Evolutionary conservation across 2,113 vertebrate species (phyloP), one percentile per base, ranked within the genome.

Genomic region (Syngnathus scovelli): DNA sequence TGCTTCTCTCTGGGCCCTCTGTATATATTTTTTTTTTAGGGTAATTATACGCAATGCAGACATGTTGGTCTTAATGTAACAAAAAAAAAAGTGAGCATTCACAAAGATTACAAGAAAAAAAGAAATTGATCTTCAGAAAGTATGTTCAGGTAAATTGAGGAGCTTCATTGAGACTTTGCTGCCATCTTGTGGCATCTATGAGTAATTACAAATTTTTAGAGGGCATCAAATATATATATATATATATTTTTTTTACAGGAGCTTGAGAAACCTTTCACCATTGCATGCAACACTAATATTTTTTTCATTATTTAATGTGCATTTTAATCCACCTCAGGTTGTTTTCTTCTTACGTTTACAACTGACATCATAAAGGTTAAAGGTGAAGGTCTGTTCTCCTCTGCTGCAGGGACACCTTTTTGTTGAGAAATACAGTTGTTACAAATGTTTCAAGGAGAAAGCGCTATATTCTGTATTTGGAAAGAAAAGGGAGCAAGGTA

Each of bases 391-490:
- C 65, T 6, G 58, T 59, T 72, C 58, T n/a, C 54, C 67, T 70
- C 13, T 62, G 41, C 78, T 78, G 75, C 71, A 82, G 83, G 75
- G 73, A 63, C 68, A 70, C 70, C 70, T 76, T 83, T 48, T 78
- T 66, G 70, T 80, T 74, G 18, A 74, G 63, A 77, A 48, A 61
- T 64, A 61, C 37, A 58, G 51, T 76, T 59, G 59, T 37, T 27
- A 46, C 70, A 70, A 79, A 75, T 62, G 84, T 84, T 80, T 82
- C 60, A 71, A 81, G 82, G 74, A 71, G 82, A 79, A 81, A 79
- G 79, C 77, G 78, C 81, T 87, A 33, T 83, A 86, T 85, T 75
- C 15, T 73, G 72, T 60, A 73, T 63, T 76, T 58, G 61, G 58
- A 38, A 71, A 58, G 67, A 16, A 72, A 19, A 66, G 61, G 52